phyloP scores from a whole-genome alignment of 2,113 vertebrate genomes.

The Platysternon megacephalum region DNA sequence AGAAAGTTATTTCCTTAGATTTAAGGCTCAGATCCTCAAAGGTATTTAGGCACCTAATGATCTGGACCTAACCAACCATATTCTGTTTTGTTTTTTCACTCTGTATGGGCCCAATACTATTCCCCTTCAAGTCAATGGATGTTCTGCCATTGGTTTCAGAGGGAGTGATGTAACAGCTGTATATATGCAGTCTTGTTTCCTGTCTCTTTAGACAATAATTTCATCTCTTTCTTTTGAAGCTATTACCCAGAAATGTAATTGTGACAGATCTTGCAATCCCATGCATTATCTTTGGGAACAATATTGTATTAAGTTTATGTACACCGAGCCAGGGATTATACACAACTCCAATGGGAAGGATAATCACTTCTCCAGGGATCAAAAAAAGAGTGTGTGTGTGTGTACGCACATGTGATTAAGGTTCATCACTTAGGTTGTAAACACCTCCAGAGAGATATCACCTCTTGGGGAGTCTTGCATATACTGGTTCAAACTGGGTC shows the following conservation, averaged over 20 bases:
- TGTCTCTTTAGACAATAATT: not conserved
- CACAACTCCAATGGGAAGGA: not conserved
- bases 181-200: not conserved
- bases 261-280: not conserved
- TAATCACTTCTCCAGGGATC: not conserved
- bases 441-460: not conserved
- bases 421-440: not conserved
- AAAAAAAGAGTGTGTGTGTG: not conserved
- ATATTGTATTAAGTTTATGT: not conserved
- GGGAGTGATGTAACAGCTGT: not conserved
- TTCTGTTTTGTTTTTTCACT: not conserved
- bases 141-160: not conserved
- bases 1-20: not conserved
- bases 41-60: not conserved
- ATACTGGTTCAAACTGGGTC: not conserved
- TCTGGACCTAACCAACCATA: not conserved
- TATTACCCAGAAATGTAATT: not conserved
- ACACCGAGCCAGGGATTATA: not conserved
- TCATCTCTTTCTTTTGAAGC: not conserved
- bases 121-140: not conserved
- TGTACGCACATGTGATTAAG: not conserved
- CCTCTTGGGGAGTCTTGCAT: not conserved
- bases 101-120: not conserved
- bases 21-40: not conserved
- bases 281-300: not conserved